phyloP scores from a whole-genome alignment of 2,113 vertebrate genomes.

The Myrmophylax atrothorax region DNA sequence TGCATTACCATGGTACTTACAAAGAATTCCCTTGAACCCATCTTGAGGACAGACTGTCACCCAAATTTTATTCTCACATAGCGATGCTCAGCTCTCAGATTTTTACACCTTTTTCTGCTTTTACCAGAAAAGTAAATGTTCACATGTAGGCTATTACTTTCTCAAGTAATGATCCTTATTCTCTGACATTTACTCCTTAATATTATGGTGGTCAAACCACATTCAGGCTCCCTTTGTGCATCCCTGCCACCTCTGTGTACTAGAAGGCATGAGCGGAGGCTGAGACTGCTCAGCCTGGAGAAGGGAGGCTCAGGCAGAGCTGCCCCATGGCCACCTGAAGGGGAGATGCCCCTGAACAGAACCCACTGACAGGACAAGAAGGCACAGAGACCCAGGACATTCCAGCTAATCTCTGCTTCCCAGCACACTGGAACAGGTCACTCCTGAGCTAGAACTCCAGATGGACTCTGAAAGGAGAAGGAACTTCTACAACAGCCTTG shows the following conservation, averaged over 20 bases:
- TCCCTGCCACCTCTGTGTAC: neutral
- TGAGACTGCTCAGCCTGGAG: neutral
- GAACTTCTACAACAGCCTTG: neutral
- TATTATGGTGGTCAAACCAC: neutral
- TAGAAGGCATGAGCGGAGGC: accelerated
- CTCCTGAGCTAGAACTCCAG: neutral
- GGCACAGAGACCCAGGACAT: neutral
- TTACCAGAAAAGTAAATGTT: neutral
- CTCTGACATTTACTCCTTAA: neutral
- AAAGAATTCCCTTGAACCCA: neutral
- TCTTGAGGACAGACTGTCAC: neutral
- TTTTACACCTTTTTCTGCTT: neutral
- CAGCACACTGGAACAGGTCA: neutral
- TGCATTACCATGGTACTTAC: neutral
- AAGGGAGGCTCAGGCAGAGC: neutral
- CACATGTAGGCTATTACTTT: neutral
- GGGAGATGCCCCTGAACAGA: too few relatives aligned
- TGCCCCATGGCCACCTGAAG: accelerated
- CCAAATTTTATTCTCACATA: neutral
- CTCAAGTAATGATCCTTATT: neutral
- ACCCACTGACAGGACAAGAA: neutral
- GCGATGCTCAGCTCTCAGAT: neutral
- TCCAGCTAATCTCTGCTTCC: accelerated
- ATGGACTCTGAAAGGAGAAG: neutral
- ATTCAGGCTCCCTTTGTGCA: neutral